phyloP scores from a whole-genome alignment of 2,797 vertebrate genomes.

The Aselliscus stoliczkanus region DNA sequence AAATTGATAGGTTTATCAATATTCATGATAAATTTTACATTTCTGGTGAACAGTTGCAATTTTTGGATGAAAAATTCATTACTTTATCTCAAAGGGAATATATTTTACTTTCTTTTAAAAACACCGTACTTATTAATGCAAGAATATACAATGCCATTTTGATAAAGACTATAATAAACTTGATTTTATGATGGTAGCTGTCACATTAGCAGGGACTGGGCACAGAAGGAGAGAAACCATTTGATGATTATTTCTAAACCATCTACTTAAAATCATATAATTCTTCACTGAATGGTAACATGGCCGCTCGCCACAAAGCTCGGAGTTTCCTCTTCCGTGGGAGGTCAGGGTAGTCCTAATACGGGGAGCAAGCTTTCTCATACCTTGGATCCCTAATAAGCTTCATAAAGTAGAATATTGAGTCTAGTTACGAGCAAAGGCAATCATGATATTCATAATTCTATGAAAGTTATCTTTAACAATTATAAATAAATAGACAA shows the following conservation, averaged over 20 bases:
- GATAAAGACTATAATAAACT: background rate
- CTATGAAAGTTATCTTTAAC: background rate
- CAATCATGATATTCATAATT: background rate
- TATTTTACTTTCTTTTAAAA: conserved; percentile 8
- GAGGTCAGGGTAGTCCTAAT: background rate
- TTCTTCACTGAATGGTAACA: background rate
- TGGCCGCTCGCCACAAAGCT: background rate
- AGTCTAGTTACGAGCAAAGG: background rate
- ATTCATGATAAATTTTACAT: background rate
- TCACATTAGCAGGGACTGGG: background rate
- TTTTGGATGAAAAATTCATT: background rate
- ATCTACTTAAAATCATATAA: background rate
- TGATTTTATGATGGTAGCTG: background rate
- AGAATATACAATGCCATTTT: conserved; percentile 28
- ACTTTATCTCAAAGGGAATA: background rate
- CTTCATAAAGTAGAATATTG: background rate
- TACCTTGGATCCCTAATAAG: background rate
- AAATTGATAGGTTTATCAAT: background rate
- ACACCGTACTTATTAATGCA: background rate
- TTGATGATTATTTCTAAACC: background rate
- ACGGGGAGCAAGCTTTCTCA: background rate
- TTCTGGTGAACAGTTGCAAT: background rate
- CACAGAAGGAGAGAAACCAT: background rate
- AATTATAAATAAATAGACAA: background rate
- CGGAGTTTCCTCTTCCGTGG: background rate